A percentile compares a stretch with the other conserved stretches of the same genome.
Conservation (phyloP, 2,797 vertebrate genomes). For the Esox lucius region DNA sequence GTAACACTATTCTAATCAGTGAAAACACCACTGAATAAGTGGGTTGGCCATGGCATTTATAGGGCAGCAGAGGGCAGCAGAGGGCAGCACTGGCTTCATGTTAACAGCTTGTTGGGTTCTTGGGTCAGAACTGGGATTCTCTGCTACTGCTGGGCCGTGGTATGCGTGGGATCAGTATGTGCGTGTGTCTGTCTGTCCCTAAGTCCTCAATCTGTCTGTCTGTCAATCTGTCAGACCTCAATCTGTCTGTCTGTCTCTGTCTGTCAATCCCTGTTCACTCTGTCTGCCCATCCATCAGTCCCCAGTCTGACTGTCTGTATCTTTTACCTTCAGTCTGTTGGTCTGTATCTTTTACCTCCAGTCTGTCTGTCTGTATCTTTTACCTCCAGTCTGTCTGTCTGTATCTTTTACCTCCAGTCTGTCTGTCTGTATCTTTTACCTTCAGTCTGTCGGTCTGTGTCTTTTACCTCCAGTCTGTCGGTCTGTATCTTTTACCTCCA, state of each 20-base stretch:
- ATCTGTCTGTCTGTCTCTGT: not conserved
- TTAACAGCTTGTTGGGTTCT: not conserved
- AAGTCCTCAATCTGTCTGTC: too few species aligned
- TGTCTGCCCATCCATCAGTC: too few species aligned
- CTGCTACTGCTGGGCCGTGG: not conserved
- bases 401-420: not conserved
- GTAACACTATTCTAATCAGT: too few species aligned
- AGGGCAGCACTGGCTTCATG: constrained; percentile 33
- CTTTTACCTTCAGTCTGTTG: not conserved
- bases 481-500: not conserved
- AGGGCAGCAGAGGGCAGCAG: constrained; percentile 71
- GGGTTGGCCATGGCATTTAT: not conserved
- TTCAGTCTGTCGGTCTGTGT: not conserved
- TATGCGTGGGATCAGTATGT: not conserved
- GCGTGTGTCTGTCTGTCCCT: too few species aligned
- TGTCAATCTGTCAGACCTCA: too few species aligned
- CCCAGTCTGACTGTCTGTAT: not conserved
- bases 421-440: not conserved
- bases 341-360: not conserved
- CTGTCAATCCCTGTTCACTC: too few species aligned
- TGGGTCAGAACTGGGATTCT: too few species aligned
- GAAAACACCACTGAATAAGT: not conserved
- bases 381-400: not conserved
- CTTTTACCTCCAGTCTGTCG: not conserved
- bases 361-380: constrained; percentile 2